Evolutionary conservation across 1,140 invertebrate genomes (phyloP).

Genomic region (Ceratina australensis): DNA sequence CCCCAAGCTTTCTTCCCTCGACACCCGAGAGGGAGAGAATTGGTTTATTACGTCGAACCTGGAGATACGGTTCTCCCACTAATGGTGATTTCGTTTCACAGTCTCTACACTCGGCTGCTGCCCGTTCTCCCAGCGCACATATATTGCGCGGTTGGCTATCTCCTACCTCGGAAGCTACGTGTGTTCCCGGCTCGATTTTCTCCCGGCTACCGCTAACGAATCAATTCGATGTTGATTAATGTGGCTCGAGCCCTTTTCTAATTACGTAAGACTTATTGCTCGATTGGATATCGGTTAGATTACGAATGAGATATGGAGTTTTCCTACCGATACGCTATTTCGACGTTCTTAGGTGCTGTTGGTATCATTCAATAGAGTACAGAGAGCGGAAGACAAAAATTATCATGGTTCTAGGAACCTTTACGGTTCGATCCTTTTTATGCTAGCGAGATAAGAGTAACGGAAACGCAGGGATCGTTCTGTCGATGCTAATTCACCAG

Average conservation of each 20-base stretch:
- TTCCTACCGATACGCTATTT: too few species aligned
- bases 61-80: slow-evolving; percentile 60
- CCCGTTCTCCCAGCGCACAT: background rate
- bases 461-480: too few species aligned
- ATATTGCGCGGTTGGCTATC: slow-evolving; percentile 13
- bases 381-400: too few species aligned
- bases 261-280: slow-evolving; percentile 73
- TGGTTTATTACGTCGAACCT: slow-evolving; percentile 69
- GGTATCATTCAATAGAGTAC: too few species aligned
- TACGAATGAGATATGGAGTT: too few species aligned
- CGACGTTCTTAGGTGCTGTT: too few species aligned
- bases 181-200: background rate
- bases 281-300: slow-evolving; percentile 55
- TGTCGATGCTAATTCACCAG: too few species aligned
- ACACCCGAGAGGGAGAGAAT: slow-evolving; percentile 53
- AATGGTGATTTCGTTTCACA: slow-evolving; percentile 57
- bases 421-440: too few species aligned
- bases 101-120: background rate
- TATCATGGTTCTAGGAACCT: too few species aligned
- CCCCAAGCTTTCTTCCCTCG: slow-evolving; percentile 48
- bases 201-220: slow-evolving; percentile 64
- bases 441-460: too few species aligned
- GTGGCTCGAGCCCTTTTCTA: slow-evolving; percentile 65
- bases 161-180: background rate
- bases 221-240: slow-evolving; percentile 76